Evolutionary conservation across 2,888 invertebrate species (phyloP), one percentile per base, ranked within the genome.

Genomic region (Acanthopleura granulata): DNA sequence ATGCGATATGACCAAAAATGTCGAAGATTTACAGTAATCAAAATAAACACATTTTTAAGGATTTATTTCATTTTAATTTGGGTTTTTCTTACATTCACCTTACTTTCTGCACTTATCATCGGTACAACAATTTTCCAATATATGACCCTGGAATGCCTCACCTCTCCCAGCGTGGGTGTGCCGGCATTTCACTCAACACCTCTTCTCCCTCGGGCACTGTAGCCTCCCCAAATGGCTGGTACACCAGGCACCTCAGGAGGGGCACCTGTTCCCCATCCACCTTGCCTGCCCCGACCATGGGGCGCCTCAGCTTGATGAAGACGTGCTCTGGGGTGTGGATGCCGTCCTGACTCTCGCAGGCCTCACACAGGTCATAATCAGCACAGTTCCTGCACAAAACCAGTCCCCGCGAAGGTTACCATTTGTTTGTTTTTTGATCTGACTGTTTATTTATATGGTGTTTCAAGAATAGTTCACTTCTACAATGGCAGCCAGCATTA

Each of bases 361-460:
- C 74, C 75, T 87, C 88, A 81, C 91, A 91, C 71, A 91, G 82
- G 79, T 91, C 90, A 80, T 85, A 91, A 77, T 90, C 88, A 11
- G 81, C 74, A 81, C 91, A 91, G 78, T 89, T 89, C 1, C 90
- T 90, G 82, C 12, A n/a, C n/a, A n/a, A n/a, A n/a, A n/a, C n/a
- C n/a, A n/a, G n/a, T n/a, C n/a, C n/a, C n/a, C n/a, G n/a, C n/a
- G n/a, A n/a, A n/a, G n/a, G n/a, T n/a, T n/a, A n/a, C n/a, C n/a
- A n/a, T n/a, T n/a, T n/a, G n/a, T n/a, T n/a, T n/a, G n/a, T n/a
- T n/a, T n/a, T n/a, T n/a, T n/a, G n/a, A n/a, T n/a, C n/a, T n/a
- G n/a, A n/a, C n/a, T n/a, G n/a, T n/a, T n/a, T n/a, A n/a, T n/a
- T n/a, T n/a, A n/a, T n/a, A n/a, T n/a, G n/a, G n/a, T n/a, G n/a